Base-by-base conservation (phyloP, 2,113 vertebrate genomes). In the Pseudorasbora parva region DNA sequence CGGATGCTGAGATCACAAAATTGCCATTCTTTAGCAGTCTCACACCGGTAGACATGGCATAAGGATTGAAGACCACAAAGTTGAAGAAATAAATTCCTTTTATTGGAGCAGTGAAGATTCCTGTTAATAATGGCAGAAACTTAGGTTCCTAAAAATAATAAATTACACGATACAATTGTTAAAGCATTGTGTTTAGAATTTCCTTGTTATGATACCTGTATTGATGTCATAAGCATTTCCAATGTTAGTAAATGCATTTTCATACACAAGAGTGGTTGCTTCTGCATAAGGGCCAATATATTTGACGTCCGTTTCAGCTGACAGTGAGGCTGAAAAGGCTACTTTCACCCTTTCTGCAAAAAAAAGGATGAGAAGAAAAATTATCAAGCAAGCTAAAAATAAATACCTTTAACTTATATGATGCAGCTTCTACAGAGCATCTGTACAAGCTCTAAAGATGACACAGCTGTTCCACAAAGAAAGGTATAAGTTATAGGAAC, bases 31-130 rank as follows among this genome's bases (percentile, higher is more conserved):
- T 84, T 25, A 78, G 12, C 74, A 84, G 41, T 43, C 10, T 78
- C 25, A 69, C 43, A 19, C 74, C 74, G 1, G 74, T 45, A 5
- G 74, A 21, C 2, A 27, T 19, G 14, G 7, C 33, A 51, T 45
- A 1, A n/a, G 64, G 30, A 27, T 59, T 79, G 23, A 84, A 84
- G 41, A 68, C 27, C 60, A 84, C 75, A 71, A 84, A 78, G 75
- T 66, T 84, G 47, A 84, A 84, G n/a, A 54, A 78, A 43, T 84
- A 84, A 12, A 84, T 66, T 57, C 66, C 80, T 82, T 47, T 69
- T 8, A 82, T 51, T 57, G 66, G 80, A 57, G 80, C 80, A 17
- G 66, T 57, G 66, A 82, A 82, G 30, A 59, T 59, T 57, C 80
- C 80, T 82, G 15, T 23, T 82, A 3, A 71, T 19, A 25, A 72